phyloP scores from a whole-genome alignment of 2,888 invertebrate genomes.

The Nowickia ferox region DNA sequence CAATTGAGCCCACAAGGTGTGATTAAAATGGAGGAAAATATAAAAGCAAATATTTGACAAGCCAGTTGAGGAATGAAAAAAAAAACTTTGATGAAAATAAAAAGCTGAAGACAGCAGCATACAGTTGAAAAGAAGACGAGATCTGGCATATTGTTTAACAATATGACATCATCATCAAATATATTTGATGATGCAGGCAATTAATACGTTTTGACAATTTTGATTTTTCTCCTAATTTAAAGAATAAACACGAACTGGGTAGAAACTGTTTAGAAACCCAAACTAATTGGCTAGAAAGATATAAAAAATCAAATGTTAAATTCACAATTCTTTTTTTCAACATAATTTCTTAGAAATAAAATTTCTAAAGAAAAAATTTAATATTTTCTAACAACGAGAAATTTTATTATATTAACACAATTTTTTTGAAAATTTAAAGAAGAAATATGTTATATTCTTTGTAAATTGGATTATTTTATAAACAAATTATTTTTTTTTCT shows the following conservation, averaged over 20 bases:
- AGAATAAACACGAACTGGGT: neutral
- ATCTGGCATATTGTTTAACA: neutral
- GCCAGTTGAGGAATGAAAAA: neutral
- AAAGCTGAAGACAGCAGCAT: neutral
- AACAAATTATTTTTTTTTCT: constrained; percentile 49
- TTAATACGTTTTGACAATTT: constrained; percentile 70
- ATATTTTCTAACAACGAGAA: neutral
- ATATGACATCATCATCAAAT: neutral
- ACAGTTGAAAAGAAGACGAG: neutral
- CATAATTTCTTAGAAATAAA: constrained; percentile 36
- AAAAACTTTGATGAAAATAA: constrained; percentile 20
- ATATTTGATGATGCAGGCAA: constrained; percentile 53
- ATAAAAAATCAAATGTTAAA: neutral
- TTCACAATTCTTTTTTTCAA: neutral
- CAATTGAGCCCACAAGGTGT: constrained; percentile 42
- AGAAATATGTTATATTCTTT: neutral
- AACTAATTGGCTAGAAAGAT: neutral
- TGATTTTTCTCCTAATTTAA: constrained; percentile 6
- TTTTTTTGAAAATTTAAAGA: neutral
- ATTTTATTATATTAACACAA: constrained; percentile 39
- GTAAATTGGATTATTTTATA: constrained; percentile 49
- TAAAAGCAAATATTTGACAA: constrained; percentile 34
- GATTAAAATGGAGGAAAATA: constrained; percentile 30
- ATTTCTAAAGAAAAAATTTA: constrained; percentile 28
- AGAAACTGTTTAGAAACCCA: neutral